phyloP scores from a whole-genome alignment of 2,113 vertebrate genomes.

The Pelusios castaneus region DNA sequence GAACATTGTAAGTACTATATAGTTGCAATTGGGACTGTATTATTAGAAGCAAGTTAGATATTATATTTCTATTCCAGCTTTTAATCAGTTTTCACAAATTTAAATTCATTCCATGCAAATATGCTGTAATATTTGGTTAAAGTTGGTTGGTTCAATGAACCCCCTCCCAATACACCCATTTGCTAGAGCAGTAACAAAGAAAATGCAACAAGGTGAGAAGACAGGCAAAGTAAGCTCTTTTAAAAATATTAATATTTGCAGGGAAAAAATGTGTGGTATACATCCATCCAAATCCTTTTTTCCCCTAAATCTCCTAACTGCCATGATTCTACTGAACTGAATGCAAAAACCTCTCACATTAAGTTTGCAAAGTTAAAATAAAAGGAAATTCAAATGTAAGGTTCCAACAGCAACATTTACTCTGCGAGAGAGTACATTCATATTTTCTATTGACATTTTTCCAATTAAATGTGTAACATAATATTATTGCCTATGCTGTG shows the following conservation, averaged over 20 bases:
- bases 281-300: neutral
- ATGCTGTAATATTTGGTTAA: neutral
- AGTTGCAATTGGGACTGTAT: neutral
- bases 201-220: neutral
- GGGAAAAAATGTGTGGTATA: neutral
- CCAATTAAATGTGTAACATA: neutral
- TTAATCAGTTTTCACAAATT: neutral
- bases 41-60: neutral
- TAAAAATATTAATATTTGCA: neutral
- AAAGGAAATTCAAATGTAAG: neutral
- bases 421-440: neutral
- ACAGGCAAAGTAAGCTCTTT: neutral
- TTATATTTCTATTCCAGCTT: neutral
- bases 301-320: neutral
- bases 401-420: neutral
- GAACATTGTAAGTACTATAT: accelerated
- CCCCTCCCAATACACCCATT: neutral
- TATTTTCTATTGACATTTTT: neutral
- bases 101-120: neutral
- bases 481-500: neutral
- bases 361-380: neutral
- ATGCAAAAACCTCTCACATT: neutral
- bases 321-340: neutral
- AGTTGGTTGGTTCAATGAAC: neutral
- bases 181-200: neutral